Percentiles rank a stretch among this genome's conserved stretches.
Conservation (phyloP, 2,113 vertebrate genomes). For the Sylvietta virens region DNA sequence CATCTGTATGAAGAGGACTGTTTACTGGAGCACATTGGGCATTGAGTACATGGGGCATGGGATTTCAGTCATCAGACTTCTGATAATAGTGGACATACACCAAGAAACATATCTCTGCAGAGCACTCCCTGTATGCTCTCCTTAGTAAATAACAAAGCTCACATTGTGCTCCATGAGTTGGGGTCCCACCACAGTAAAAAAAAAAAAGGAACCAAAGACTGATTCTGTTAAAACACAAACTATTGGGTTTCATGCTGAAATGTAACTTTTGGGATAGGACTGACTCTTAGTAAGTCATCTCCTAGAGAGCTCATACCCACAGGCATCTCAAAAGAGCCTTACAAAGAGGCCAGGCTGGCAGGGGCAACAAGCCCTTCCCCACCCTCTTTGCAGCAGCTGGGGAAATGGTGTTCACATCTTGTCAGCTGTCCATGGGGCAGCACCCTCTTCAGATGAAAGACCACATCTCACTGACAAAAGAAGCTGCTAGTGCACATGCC, state of each 20-base stretch:
- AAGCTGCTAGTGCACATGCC: neutral
- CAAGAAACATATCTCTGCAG: neutral
- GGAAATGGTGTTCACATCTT: neutral
- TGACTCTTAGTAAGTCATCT: neutral
- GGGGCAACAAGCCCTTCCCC: neutral
- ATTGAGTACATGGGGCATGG: fast-evolving
- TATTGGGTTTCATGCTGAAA: neutral
- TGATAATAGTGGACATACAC: neutral
- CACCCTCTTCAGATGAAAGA: neutral
- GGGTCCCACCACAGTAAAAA: neutral
- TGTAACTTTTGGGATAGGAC: neutral
- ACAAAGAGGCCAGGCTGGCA: neutral
- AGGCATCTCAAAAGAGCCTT: neutral
- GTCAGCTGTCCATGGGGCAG: neutral
- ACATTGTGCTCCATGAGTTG: neutral
- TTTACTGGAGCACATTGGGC: neutral
- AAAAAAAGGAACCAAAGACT: neutral
- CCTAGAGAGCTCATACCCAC: neutral
- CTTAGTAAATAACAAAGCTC: neutral
- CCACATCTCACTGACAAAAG: neutral
- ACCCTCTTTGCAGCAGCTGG: neutral
- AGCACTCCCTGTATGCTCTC: neutral
- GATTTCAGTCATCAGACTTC: neutral
- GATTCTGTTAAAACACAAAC: neutral
- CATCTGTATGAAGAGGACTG: neutral